Base-by-base conservation (phyloP, 2,888 invertebrate species). In the Phasia obesa region DNA sequence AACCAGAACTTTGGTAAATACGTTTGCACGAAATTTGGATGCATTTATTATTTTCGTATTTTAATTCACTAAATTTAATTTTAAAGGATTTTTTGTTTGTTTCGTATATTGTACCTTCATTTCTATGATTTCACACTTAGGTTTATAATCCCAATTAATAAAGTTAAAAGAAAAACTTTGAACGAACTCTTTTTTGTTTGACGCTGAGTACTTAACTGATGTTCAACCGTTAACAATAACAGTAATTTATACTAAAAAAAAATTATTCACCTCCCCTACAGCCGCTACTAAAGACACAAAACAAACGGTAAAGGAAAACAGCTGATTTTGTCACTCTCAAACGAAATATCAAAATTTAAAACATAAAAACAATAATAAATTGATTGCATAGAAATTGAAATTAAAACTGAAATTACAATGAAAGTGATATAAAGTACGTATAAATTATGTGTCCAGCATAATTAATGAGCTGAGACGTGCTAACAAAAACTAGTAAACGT, bases 111-210 rank as follows among this genome's bases (percentile, higher is more conserved):
- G 74, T 84, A 90, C 90, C 90, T 90, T 90, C 90, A 90, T 90
- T 89, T 67, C 82, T 83, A 88, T 86, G 89, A 90, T 90, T 90
- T 89, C 88, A 86, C 85, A 86, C 89, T 90, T 90, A 84, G 85
- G 85, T 88, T 87, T 86, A 86, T 87, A 86, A 84, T 88, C 87
- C 87, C 87, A 88, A 88, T 53, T 70, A 15, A 76, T 60, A 87
- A 86, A 70, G 83, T 81, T 83, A 70, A 51, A 76, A 85, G 9
- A 81, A 44, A 79, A 79, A 83, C 84, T 86, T 86, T 86, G 73
- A 81, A 85, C 85, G 86, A 85, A 87, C 87, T 87, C 83, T 86
- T 81, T 86, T 81, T 87, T 88, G 88, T 85, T 87, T 86, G 71
- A 86, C 85, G 84, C 85, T 84, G 77, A 84, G 86, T 87, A 64